Evolutionary conservation across 2,797 vertebrate genomes (phyloP).

Genomic region (Lagocephalus sceleratus): DNA sequence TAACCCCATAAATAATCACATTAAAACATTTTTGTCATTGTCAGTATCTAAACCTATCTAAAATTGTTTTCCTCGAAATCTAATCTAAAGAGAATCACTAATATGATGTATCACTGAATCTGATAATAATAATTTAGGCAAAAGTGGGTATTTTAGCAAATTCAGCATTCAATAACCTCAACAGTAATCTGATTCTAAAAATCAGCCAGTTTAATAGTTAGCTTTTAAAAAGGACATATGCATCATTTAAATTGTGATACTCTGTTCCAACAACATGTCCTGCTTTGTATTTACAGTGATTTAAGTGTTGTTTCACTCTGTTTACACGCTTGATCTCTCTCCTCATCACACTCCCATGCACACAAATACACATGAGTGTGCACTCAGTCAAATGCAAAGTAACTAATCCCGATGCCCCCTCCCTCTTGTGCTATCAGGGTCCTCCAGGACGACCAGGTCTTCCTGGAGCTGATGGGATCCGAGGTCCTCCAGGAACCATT

Average conservation of each 20-base stretch:
- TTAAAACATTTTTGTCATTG: too few relatives aligned
- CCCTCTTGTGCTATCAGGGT: conserved; percentile 68
- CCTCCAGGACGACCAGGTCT: conserved; percentile 84
- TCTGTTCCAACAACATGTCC: conserved; percentile 3
- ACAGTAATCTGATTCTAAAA: too few relatives aligned
- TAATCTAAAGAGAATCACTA: neutral
- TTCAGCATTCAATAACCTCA: too few relatives aligned
- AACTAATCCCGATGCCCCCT: conserved; percentile 3
- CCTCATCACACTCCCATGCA: neutral
- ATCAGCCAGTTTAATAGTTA: too few relatives aligned
- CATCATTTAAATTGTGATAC: too few relatives aligned
- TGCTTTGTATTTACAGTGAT: conserved; percentile 30
- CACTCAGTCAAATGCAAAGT: neutral
- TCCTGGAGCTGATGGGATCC: conserved; percentile 84
- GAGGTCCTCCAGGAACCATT: conserved; percentile 83
- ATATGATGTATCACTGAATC: neutral
- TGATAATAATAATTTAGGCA: too few relatives aligned
- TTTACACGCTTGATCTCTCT: neutral
- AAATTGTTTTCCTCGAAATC: neutral
- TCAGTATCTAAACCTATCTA: too few relatives aligned
- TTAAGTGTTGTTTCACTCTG: conserved; percentile 12
- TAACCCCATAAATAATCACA: too few relatives aligned
- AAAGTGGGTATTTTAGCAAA: too few relatives aligned
- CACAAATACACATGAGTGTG: neutral
- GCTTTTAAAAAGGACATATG: too few relatives aligned